Evolutionary conservation across 2,797 vertebrate species (phyloP).

Genomic region (Hippoglossus hippoglossus): DNA sequence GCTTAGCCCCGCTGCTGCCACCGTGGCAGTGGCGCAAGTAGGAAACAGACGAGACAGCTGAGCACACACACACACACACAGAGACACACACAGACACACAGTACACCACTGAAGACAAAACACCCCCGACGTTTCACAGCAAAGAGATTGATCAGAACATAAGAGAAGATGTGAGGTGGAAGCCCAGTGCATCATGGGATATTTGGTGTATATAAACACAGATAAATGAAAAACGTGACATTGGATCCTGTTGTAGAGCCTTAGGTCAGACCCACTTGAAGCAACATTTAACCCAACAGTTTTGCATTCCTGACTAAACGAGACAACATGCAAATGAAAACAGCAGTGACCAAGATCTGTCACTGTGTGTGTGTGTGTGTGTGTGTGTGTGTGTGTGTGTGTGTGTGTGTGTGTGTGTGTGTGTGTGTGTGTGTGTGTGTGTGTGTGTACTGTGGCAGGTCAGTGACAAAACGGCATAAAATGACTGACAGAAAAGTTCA

Average conservation of each 20-base stretch:
- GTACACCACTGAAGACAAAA: slow-evolving; percentile 7
- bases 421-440: slow-evolving; percentile 31
- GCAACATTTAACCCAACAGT: slow-evolving; percentile 27
- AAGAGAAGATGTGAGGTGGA: slow-evolving; percentile 16
- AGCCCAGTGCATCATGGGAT: slow-evolving; percentile 15
- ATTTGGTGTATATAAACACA: slow-evolving; percentile 1
- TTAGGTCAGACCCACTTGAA: slow-evolving; percentile 30
- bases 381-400: neutral
- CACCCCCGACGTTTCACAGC: slow-evolving; percentile 7
- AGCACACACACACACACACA: slow-evolving; percentile 46
- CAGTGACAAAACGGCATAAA: slow-evolving; percentile 38
- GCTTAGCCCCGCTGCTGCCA: slow-evolving; percentile 47
- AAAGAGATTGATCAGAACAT: slow-evolving; percentile 12
- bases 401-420: slow-evolving; percentile 32
- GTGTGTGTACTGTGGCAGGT: neutral
- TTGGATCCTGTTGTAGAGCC: slow-evolving; percentile 37
- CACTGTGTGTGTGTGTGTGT: slow-evolving; percentile 71
- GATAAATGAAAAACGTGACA: slow-evolving; percentile 15
- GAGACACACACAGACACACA: slow-evolving; percentile 3
- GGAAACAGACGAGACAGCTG: slow-evolving; percentile 70
- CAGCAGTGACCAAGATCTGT: slow-evolving; percentile 75
- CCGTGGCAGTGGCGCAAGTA: slow-evolving; percentile 65
- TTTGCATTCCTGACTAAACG: slow-evolving; percentile 19
- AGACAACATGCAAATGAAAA: slow-evolving; percentile 37
- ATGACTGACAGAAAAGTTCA: slow-evolving; percentile 46